A percentile compares a stretch with the other conserved stretches of the same genome.
Conservation (phyloP, 2,888 invertebrate genomes). For the Synergus laeviventris region DNA sequence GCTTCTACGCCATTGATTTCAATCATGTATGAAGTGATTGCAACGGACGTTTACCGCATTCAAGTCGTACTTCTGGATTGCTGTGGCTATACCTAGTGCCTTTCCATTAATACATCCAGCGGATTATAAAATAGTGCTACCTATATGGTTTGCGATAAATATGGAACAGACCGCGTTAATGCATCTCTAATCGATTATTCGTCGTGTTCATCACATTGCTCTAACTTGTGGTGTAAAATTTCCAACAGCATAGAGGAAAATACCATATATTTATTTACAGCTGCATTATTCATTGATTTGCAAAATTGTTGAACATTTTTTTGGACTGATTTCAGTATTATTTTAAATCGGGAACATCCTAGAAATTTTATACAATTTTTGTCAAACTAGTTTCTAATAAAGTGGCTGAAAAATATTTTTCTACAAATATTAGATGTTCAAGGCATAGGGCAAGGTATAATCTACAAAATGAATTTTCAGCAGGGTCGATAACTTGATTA, state of each 20-base stretch:
- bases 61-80: constrained; percentile 46
- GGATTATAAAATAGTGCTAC: constrained; percentile 37
- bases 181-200: neutral
- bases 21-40: constrained; percentile 56
- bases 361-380: neutral
- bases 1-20: constrained; percentile 51
- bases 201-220: neutral
- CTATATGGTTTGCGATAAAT: constrained; percentile 33
- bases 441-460: no score
- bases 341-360: no score
- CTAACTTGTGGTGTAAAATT: neutral
- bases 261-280: no score
- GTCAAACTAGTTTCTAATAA: no score
- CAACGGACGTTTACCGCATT: constrained; percentile 52
- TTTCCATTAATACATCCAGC: constrained; percentile 49
- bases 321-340: no score
- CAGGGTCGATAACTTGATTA: no score
- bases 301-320: no score
- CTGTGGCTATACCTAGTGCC: constrained; percentile 49
- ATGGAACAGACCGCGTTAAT: neutral
- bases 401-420: no score
- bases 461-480: no score
- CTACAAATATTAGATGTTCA: no score
- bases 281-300: no score
- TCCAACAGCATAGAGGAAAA: neutral